Evolutionary conservation across 2,888 invertebrate species (phyloP).

Genomic region (Drosophila limbata): DNA sequence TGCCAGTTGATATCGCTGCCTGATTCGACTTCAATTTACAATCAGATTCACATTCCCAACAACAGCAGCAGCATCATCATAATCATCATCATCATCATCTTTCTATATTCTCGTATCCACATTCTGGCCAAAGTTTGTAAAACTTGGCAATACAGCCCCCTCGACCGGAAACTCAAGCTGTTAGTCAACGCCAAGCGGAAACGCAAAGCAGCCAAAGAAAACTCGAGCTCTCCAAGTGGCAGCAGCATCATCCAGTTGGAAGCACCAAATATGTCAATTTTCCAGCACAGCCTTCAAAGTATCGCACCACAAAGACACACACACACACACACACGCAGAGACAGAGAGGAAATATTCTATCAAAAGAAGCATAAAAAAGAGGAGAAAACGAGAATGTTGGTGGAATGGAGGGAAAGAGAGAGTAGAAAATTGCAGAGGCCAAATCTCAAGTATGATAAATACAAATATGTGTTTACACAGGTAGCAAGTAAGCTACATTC

Average conservation of each 20-base stretch:
- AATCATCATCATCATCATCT: slow-evolving; percentile 15
- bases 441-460: slow-evolving; percentile 75
- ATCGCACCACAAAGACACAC: background rate
- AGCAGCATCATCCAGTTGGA: slow-evolving; percentile 54
- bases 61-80: background rate
- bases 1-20: slow-evolving; percentile 47
- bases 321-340: slow-evolving; percentile 14
- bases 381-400: background rate
- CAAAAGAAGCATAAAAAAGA: slow-evolving; percentile 42
- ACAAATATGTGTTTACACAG: slow-evolving; percentile 51
- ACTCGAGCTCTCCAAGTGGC: slow-evolving; percentile 45
- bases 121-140: slow-evolving; percentile 63
- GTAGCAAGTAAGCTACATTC: slow-evolving; percentile 28
- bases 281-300: slow-evolving; percentile 49
- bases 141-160: slow-evolving; percentile 30
- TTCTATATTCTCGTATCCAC: slow-evolving; percentile 25
- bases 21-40: slow-evolving; percentile 43
- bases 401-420: slow-evolving; percentile 6
- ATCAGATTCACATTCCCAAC: slow-evolving; percentile 18
- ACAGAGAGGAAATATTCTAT: slow-evolving; percentile 26
- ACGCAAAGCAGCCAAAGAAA: slow-evolving; percentile 67
- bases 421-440: slow-evolving; percentile 63
- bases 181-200: slow-evolving; percentile 76
- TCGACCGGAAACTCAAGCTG: slow-evolving; percentile 61
- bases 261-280: slow-evolving; percentile 77